Base-by-base conservation (phyloP, 2,888 invertebrate genomes). In the Aleiodes leptofemur region DNA sequence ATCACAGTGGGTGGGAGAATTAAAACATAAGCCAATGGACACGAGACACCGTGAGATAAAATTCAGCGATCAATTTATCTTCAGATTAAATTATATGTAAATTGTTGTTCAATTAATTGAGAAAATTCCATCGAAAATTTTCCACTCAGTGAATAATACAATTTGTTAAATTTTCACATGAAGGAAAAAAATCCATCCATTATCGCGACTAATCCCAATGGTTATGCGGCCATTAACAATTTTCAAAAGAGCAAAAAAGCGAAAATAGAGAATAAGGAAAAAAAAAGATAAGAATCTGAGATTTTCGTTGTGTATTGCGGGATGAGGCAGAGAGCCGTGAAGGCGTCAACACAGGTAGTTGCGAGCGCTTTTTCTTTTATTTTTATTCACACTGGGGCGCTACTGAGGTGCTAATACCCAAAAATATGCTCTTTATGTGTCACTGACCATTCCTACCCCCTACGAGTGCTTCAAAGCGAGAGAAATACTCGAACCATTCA, bases 401-500 rank as follows among this genome's bases (percentile, higher is more conserved):
- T 56, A 51, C 57, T 38, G 64, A 48, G 43, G 38, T 31, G 72
- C 84, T 88, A 88, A 89, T 87, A 78, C 87, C 81, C 82, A 72
- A 84, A 88, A 88, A 86, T 87, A 87, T 89, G 88, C 87, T 86
- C 85, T 88, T 89, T 87, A 88, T 88, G 88, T 89, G 88, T 89
- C 88, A 88, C 86, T 89, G 85, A 86, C 85, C 86, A 87, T 87
- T 88, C 86, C 85, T 82, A 83, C 82, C 79, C 75, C 43, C 73
- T 53, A 11, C 50, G 34, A 48, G 69, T 4, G 43, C 43, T 14
- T 57, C 57, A 13, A 59, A 34, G 34, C 29, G n/a, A 34, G 59
- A 59, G 34, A 8, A 38, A 59, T 38, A 34, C 34, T 34, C 59
- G n/a, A 31, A 38, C 59, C n/a, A 34, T 34, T 59, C 34, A 11